A percentile compares a stretch with the other conserved stretches of the same genome.
Evolutionary conservation across 2,888 invertebrate genomes (phyloP).

Genomic region (Crematogaster levior): DNA sequence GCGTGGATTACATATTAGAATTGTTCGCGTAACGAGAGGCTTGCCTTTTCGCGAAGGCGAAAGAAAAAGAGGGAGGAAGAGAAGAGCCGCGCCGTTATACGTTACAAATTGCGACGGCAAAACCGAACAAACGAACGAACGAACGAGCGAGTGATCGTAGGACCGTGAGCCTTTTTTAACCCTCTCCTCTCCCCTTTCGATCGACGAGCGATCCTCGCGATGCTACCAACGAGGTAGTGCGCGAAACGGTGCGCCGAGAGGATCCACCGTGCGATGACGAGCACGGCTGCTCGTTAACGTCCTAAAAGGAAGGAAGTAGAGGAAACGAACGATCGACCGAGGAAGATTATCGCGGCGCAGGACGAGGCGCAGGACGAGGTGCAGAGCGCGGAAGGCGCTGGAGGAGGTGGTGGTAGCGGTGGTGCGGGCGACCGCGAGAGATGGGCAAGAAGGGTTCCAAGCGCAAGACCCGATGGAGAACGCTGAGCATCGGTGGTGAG

Average conservation of each 20-base stretch:
- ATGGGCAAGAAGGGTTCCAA: slow-evolving; percentile 88
- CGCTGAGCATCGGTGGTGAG: slow-evolving; percentile 88
- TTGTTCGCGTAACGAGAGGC: slow-evolving; percentile 62
- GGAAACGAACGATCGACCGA: slow-evolving; percentile 40
- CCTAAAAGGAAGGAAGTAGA: slow-evolving; percentile 51
- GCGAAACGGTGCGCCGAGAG: slow-evolving; percentile 31
- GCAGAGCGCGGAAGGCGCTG: slow-evolving; percentile 38
- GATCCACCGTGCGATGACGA: slow-evolving; percentile 60
- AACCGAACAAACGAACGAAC: neutral
- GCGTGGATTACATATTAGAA: slow-evolving; percentile 75
- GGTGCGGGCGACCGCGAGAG: slow-evolving; percentile 69
- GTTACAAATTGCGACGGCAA: neutral
- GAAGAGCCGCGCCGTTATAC: slow-evolving; percentile 16
- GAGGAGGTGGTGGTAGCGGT: slow-evolving; percentile 10
- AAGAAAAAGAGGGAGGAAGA: slow-evolving; percentile 32
- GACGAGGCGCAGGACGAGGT: slow-evolving; percentile 65
- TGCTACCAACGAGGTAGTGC: slow-evolving; percentile 70
- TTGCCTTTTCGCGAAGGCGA: slow-evolving; percentile 45
- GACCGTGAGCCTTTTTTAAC: neutral
- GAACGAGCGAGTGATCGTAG: slow-evolving; percentile 20
- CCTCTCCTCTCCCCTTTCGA: neutral
- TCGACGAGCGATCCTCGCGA: slow-evolving; percentile 56
- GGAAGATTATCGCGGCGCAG: slow-evolving; percentile 55
- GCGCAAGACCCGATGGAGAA: slow-evolving; percentile 89
- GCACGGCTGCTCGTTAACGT: slow-evolving; percentile 58